These are phyloP conservation scores for Orientallactaga bullata DNA, from an alignment of 2,113 vertebrate genomes.

Conservation along the genomic window DNA sequence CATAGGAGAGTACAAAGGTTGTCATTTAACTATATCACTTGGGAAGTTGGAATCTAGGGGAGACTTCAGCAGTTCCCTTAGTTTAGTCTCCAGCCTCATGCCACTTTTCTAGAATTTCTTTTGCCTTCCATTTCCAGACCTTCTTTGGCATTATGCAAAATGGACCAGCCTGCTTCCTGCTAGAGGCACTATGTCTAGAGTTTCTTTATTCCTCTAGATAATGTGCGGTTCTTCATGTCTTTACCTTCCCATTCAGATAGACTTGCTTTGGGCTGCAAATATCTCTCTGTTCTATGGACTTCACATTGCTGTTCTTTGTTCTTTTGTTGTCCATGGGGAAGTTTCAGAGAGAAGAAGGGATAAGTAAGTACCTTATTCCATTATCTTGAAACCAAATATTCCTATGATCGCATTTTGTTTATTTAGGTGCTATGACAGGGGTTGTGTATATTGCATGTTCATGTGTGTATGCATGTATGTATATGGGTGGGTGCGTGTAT, in stretches of 20 bases:
- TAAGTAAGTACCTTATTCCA: slow-evolving; percentile 3
- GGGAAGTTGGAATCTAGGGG: not conserved
- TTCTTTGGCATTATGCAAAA: not conserved
- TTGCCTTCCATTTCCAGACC: not conserved
- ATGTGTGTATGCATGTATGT: too few relatives aligned
- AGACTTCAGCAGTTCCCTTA: not conserved
- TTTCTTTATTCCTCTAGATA: not conserved
- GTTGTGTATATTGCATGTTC: too few relatives aligned
- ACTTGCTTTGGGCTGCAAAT: not conserved
- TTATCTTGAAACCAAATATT: not conserved
- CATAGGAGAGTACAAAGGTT: not conserved
- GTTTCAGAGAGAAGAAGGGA: not conserved
- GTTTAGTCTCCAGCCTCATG: not conserved
- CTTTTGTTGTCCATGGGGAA: not conserved
- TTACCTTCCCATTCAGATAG: not conserved
- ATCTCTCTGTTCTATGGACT: not conserved
- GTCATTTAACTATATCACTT: not conserved
- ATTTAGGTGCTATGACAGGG: not conserved
- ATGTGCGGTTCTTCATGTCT: not conserved
- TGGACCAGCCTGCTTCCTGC: not conserved
- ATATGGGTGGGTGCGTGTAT: too few relatives aligned
- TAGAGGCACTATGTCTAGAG: not conserved
- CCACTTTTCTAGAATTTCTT: slow-evolving; percentile 10
- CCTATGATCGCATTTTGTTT: not conserved
- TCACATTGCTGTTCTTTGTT: not conserved